Evolutionary conservation across 2,113 vertebrate species (phyloP).

Genomic region (Tetrax tetrax): DNA sequence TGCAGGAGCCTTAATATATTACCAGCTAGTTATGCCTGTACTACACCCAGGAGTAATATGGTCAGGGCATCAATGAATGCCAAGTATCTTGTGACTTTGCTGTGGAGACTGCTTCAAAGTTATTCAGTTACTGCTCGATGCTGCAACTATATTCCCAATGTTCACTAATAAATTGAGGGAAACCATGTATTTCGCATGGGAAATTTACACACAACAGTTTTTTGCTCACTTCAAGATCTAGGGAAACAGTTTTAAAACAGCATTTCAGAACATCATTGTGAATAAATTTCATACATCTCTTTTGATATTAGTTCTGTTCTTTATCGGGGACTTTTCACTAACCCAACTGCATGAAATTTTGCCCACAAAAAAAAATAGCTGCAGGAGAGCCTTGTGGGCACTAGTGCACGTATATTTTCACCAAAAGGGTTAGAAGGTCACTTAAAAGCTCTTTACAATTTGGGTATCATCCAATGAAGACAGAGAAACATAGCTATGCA

Average conservation of each 20-base stretch:
- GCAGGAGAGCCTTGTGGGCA: conserved; percentile 1
- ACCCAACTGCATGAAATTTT: not conserved
- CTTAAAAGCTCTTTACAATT: conserved; percentile 2
- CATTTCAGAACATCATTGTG: not conserved
- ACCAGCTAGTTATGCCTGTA: not conserved
- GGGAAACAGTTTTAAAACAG: not conserved
- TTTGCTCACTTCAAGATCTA: not conserved
- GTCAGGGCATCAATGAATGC: not conserved
- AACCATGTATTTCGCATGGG: not conserved
- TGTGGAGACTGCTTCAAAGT: not conserved
- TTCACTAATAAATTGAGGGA: not conserved
- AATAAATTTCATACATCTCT: not conserved
- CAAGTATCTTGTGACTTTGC: not conserved
- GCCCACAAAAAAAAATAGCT: not conserved
- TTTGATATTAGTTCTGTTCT: not conserved
- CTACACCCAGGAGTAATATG: conserved; percentile 11
- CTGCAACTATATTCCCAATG: not conserved
- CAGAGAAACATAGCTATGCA: conserved; percentile 38
- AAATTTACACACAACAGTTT: not conserved
- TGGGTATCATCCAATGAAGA: conserved; percentile 40
- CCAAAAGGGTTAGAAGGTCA: conserved; percentile 45
- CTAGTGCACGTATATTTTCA: conserved; percentile 33
- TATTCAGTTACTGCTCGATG: not conserved
- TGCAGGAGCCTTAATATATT: conserved; percentile 18
- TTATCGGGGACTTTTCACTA: not conserved